Evolutionary conservation across 2,888 invertebrate species (phyloP).

Genomic region (Prosapia bicincta): DNA sequence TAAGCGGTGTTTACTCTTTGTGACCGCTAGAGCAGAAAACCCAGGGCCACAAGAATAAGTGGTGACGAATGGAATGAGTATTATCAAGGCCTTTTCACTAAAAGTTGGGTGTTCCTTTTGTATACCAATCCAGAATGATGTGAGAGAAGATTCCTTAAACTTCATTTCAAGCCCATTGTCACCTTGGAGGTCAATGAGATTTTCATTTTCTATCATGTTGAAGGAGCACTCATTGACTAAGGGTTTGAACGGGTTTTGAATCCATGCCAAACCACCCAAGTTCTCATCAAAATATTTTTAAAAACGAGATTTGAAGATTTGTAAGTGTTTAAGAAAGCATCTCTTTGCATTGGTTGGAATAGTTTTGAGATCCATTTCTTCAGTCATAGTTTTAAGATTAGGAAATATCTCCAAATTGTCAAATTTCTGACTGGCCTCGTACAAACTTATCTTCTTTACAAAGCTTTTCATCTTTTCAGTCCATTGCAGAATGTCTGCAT

Average conservation of each 20-base stretch:
- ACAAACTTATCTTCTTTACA: background rate
- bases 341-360: constrained; percentile 1
- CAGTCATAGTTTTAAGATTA: constrained; percentile 4
- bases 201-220: background rate
- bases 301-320: background rate
- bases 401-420: background rate
- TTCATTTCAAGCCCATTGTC: background rate
- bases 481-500: too few species aligned
- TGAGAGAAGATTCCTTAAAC: background rate
- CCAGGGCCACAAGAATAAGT: background rate
- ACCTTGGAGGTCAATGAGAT: background rate
- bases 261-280: too few species aligned
- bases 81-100: background rate
- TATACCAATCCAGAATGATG: background rate
- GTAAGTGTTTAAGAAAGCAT: too few species aligned
- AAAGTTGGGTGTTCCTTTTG: background rate
- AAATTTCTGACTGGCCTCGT: background rate
- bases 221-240: background rate
- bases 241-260: background rate
- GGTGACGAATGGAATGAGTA: background rate
- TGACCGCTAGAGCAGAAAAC: background rate
- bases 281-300: background rate
- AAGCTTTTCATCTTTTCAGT: too few species aligned
- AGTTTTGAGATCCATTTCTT: background rate
- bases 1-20: background rate